Evolutionary conservation across 1,140 invertebrate genomes (phyloP), one percentile per base, ranked within the genome.

Genomic region (Pissodes strobi): DNA sequence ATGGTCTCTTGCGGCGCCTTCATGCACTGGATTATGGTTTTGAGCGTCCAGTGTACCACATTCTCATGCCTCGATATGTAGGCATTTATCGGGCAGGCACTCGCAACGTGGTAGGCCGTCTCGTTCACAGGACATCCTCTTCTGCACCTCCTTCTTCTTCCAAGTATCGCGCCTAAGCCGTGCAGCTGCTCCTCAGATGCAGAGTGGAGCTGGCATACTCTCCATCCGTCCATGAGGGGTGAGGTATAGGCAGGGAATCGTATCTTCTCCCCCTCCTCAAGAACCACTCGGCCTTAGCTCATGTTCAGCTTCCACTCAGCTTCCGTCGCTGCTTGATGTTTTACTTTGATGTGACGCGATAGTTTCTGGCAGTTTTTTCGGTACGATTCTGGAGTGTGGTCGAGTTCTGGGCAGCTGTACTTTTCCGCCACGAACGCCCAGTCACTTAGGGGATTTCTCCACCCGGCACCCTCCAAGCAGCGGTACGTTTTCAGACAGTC

Each of bases 141-240:
- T 41, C 59, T 37, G 39, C 58, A 67, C 15, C 49, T 57, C 21
- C 45, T 37, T 5, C 23, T 2, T 6, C 17, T 5, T 18, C 19
- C 13, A 18, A 13, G 39, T 22, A 13, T 18, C 15, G n/a, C n/a
- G n/a, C 51, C 30, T 3, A 63, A 23, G n/a, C 58, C 65, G 15
- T 58, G 66, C 8, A 67, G 22, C 23, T 63, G 66, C 49, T 67
- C 59, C 49, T 67, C 66, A 48, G 66, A 53, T 17, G 52, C 37
- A n/a, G n/a, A n/a, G n/a, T 13, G 21, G 22, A 13, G 53, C 12
- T 15, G 64, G 22, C 13, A 52, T 25, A 1, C 10, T 27, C 12
- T 45, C 60, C 66, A 67, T n/a, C n/a, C 27, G 25, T 67, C 66
- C 55, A 64, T 22, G 23, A 39, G 15, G 18, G 59, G 66, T 17